phyloP scores from a whole-genome alignment of 2,113 vertebrate species.

The Chaenogobius annularis region DNA sequence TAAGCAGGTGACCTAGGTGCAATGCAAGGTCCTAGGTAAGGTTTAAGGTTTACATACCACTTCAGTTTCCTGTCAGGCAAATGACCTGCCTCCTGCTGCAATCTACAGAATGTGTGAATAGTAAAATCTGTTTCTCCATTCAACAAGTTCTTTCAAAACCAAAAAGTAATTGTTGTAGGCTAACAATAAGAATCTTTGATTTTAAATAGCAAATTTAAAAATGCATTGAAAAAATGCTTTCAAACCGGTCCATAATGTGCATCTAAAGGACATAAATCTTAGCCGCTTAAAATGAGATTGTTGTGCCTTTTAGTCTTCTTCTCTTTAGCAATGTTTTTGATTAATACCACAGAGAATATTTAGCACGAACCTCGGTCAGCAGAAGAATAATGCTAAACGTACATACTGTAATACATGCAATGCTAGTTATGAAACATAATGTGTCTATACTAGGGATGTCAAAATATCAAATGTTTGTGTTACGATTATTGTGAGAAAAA shows the following conservation, averaged over 20 bases:
- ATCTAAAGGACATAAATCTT: no score
- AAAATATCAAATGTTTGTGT: no score
- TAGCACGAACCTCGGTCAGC: no score
- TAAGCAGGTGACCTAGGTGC: constrained; percentile 46
- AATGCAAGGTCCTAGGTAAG: constrained; percentile 45
- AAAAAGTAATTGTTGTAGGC: neutral
- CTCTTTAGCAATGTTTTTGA: neutral
- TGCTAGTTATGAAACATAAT: neutral
- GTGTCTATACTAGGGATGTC: no score
- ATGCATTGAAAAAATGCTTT: no score
- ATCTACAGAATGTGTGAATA: constrained; percentile 21
- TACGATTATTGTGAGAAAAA: no score
- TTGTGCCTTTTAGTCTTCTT: no score
- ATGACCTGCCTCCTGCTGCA: constrained; percentile 43
- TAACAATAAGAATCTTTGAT: no score
- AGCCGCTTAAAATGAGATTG: no score
- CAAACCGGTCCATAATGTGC: no score
- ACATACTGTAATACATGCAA: neutral
- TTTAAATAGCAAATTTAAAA: no score
- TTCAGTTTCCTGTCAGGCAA: constrained; percentile 64
- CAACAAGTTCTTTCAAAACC: neutral
- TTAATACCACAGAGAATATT: neutral
- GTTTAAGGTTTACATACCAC: constrained; percentile 62
- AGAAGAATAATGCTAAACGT: no score
- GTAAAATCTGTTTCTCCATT: constrained; percentile 22